Conservation (phyloP, 2,888 invertebrate genomes). For the Aspidiotus rigidus region DNA sequence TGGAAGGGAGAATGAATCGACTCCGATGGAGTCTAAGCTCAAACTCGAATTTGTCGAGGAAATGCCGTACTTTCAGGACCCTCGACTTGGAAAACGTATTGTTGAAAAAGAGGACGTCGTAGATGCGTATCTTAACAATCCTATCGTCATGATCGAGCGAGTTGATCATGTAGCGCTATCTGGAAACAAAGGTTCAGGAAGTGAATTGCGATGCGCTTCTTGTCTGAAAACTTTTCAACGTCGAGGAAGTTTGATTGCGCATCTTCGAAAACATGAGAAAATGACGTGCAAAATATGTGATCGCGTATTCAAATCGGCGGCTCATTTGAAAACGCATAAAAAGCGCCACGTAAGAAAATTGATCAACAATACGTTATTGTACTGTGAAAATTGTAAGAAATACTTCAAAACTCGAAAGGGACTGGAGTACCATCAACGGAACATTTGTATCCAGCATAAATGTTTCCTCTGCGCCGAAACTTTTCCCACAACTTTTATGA, state of each 20-base stretch:
- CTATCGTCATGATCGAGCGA: neutral
- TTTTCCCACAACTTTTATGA: constrained; percentile 3
- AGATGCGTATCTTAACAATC: neutral
- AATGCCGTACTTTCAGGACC: neutral
- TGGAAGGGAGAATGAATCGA: no score
- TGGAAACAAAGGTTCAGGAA: neutral
- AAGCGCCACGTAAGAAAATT: constrained; percentile 15
- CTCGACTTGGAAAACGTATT: no score
- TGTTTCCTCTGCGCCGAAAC: constrained; percentile 21
- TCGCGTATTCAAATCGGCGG: neutral
- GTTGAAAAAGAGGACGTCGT: neutral
- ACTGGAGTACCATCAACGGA: constrained; percentile 21
- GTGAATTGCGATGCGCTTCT: constrained; percentile 10
- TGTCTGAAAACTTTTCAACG: constrained; percentile 11
- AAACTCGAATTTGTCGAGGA: neutral
- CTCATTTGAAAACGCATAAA: constrained; percentile 20
- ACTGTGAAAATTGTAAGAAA: constrained; percentile 24
- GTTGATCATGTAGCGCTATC: neutral
- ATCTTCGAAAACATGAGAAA: constrained; percentile 14
- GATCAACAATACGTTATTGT: constrained; percentile 11
- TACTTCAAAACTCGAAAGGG: constrained; percentile 27
- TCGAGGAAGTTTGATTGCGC: constrained; percentile 14
- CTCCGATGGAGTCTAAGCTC: no score
- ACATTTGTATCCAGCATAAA: constrained; percentile 16
- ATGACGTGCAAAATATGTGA: constrained; percentile 11